phyloP scores from a whole-genome alignment of 2,888 invertebrate genomes.

The Chironomus riparius region DNA sequence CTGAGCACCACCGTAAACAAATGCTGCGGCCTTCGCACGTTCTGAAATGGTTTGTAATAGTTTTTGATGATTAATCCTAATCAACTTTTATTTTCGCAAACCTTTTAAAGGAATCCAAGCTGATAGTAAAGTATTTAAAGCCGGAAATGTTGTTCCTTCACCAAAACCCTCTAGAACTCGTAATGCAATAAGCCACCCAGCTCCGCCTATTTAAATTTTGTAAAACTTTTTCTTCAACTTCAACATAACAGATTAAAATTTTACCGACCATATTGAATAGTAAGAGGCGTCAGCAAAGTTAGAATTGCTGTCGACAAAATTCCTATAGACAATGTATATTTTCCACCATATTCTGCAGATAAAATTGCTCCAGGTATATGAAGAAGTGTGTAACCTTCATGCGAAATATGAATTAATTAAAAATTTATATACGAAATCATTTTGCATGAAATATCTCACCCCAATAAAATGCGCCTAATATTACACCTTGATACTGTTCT shows the following conservation, averaged over 20 bases:
- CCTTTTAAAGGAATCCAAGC: conserved; percentile 59
- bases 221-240: neutral
- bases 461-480: conserved; percentile 67
- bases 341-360: conserved; percentile 66
- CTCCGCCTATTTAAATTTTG: conserved; percentile 44
- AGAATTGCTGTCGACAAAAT: conserved; percentile 64
- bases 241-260: neutral
- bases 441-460: conserved; percentile 47
- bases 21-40: conserved; percentile 57
- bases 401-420: conserved; percentile 28
- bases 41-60: conserved; percentile 37
- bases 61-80: conserved; percentile 29
- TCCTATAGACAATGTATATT: conserved; percentile 64
- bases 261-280: conserved; percentile 40
- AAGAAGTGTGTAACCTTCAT: conserved; percentile 31
- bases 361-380: conserved; percentile 66
- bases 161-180: conserved; percentile 64
- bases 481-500: conserved; percentile 55
- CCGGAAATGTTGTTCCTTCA: conserved; percentile 68
- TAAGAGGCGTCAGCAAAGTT: conserved; percentile 61
- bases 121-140: conserved; percentile 62
- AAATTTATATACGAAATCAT: too few relatives aligned
- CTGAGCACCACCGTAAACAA: conserved; percentile 63
- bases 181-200: conserved; percentile 53
- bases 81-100: neutral